Percentiles rank a stretch among this genome's conserved stretches.
Conservation (phyloP, 2,797 vertebrate species). For the Rhinoraja longicauda region DNA sequence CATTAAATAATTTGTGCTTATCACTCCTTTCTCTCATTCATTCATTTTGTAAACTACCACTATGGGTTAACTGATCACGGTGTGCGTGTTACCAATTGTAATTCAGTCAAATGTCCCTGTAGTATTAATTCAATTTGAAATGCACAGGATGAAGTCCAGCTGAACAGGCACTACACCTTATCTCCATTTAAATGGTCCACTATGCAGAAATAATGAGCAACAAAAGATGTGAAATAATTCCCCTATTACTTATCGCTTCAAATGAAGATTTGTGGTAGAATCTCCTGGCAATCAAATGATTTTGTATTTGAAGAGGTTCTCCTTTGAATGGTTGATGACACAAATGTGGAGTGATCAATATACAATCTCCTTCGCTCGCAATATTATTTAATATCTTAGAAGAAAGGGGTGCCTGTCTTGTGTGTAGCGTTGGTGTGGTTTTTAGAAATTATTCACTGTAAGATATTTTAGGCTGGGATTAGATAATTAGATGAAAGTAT, state of each 20-base stretch:
- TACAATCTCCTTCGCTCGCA: background rate
- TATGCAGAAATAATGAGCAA: background rate
- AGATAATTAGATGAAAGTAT: background rate
- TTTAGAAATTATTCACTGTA: background rate
- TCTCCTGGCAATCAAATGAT: constrained; percentile 1
- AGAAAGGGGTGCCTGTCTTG: constrained; percentile 5
- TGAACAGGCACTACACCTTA: background rate
- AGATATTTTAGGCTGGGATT: background rate
- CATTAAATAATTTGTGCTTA: background rate
- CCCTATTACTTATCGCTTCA: background rate
- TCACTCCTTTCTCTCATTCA: background rate
- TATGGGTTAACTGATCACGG: background rate
- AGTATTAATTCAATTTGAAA: background rate
- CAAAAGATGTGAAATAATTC: background rate
- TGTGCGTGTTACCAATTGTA: background rate
- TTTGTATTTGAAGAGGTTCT: constrained; percentile 7
- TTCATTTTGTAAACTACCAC: background rate
- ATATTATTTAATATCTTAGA: background rate
- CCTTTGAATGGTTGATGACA: background rate
- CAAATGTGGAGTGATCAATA: background rate
- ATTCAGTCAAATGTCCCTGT: background rate
- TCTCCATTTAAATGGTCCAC: constrained; percentile 12
- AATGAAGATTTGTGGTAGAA: constrained; percentile 20
- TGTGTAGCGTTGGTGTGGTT: background rate
- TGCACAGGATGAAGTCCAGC: background rate